Evolutionary conservation across 2,797 vertebrate genomes (phyloP).

Genomic region (Artibeus jamaicensis): DNA sequence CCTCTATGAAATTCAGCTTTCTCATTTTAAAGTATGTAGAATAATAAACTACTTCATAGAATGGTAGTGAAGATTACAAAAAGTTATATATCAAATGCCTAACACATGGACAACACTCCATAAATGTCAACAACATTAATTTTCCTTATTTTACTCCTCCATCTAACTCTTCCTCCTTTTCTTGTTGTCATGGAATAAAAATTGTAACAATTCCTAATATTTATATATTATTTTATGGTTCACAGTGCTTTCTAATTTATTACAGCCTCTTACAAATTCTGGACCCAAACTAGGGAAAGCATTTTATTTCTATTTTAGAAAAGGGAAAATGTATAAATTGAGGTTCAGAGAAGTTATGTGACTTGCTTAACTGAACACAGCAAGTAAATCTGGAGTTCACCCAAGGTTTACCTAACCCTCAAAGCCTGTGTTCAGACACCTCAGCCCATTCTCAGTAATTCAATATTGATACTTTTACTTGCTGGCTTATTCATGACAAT

Average conservation of each 20-base stretch:
- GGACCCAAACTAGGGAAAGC: not conserved
- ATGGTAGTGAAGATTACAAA: not conserved
- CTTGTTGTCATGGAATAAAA: not conserved
- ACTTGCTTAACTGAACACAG: not conserved
- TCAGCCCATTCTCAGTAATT: slow-evolving; percentile 11
- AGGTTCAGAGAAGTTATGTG: not conserved
- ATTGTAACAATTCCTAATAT: not conserved
- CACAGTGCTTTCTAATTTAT: not conserved
- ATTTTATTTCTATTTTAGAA: slow-evolving; percentile 7
- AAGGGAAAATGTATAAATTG: not conserved
- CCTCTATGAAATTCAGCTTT: not conserved
- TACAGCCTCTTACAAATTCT: not conserved
- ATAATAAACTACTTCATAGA: not conserved
- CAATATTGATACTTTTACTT: not conserved
- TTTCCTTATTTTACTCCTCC: not conserved
- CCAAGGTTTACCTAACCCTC: not conserved
- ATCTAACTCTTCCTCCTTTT: not conserved
- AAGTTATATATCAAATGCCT: not conserved
- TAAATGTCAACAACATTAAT: not conserved
- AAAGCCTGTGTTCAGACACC: not conserved
- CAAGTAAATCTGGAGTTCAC: not conserved
- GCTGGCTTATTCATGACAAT: not conserved
- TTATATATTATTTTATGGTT: not conserved
- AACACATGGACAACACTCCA: not conserved
- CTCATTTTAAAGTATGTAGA: not conserved